Evolutionary conservation across 2,113 vertebrate genomes (phyloP), one percentile per base, ranked within the genome.

Genomic region (Callaeas wilsoni): DNA sequence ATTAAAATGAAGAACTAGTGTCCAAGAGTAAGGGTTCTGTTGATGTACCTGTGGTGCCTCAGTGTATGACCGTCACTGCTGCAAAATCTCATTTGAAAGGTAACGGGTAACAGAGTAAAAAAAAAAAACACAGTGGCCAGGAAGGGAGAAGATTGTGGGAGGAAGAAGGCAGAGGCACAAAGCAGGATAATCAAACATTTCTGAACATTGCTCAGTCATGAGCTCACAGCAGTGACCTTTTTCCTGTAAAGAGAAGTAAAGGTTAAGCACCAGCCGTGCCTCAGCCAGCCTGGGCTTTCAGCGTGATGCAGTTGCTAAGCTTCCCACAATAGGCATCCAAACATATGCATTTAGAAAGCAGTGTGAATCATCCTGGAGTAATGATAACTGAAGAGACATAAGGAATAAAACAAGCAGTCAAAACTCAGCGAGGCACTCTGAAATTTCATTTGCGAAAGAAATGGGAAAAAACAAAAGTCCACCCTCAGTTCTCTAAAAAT

Each of bases 171-270:
- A 82, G 69, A 57, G 22, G 42, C 39, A 57, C 10, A 92, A 83
- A 92, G 59, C 59, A 80, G 12, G 63, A 69, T 94, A 95, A 89
- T 93, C 70, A 69, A 69, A 67, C 10, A 18, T 59, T 92, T 62
- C 47, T 67, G 85, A 86, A 70, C 92, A 94, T 80, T 90, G 68
- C 68, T 96, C 82, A 86, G 75, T 75, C 88, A 49, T 91, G 85
- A 96, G 85, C 90, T 94, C 93, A 95, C 74, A 86, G 71, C 71
- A 93, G 30, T 26, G 63, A 91, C 88, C 81, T 96, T 94, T 94
- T 80, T 60, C 85, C 85, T 90, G 60, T 41, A 55, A 71, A 92
- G 64, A 81, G 42, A 71, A 93, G 79, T 26, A 91, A 87, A 96
- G 78, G 91, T 93, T 87, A 83, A 88, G 82, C 67, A 91, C 50